Conservation (phyloP, 2,113 vertebrate species). For the Epinephelus moara region DNA sequence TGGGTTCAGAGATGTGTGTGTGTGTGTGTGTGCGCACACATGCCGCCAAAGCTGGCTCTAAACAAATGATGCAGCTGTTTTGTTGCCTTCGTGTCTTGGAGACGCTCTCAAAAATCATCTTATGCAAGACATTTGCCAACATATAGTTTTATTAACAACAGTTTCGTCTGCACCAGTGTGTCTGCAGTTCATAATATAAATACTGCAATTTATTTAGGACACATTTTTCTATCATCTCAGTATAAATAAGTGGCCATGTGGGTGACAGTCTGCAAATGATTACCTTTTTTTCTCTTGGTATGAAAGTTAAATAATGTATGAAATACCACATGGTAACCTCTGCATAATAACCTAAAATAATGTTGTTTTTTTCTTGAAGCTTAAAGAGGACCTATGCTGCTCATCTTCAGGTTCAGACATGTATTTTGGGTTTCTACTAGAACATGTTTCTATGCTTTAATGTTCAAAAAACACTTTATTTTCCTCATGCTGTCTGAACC, state of each 20-base stretch:
- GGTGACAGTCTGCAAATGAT: neutral
- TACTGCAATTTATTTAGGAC: neutral
- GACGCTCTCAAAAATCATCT: neutral
- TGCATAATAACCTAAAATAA: neutral
- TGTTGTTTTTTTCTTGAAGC: neutral
- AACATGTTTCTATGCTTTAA: too few relatives aligned
- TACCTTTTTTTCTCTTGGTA: neutral
- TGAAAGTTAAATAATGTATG: conserved; percentile 18
- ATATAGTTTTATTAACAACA: conserved; percentile 1
- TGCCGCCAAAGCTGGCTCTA: conserved; percentile 6
- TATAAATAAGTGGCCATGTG: neutral
- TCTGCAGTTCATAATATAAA: neutral
- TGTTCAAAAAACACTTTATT: too few relatives aligned
- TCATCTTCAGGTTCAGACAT: too few relatives aligned
- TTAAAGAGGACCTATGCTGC: neutral
- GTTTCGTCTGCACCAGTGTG: neutral
- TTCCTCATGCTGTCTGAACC: too few relatives aligned
- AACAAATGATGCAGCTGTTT: conserved; percentile 30
- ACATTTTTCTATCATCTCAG: neutral
- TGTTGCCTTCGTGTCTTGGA: conserved; percentile 9
- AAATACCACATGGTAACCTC: neutral
- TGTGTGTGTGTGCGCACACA: conserved; percentile 32
- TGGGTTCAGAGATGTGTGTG: conserved; percentile 9
- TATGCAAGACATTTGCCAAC: neutral
- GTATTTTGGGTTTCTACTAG: too few relatives aligned